A percentile compares a stretch with the other conserved stretches of the same genome.
These are phyloP conservation scores for Heliconius sara DNA, from an alignment of 2,888 invertebrate genomes.

Conservation along the genomic window DNA sequence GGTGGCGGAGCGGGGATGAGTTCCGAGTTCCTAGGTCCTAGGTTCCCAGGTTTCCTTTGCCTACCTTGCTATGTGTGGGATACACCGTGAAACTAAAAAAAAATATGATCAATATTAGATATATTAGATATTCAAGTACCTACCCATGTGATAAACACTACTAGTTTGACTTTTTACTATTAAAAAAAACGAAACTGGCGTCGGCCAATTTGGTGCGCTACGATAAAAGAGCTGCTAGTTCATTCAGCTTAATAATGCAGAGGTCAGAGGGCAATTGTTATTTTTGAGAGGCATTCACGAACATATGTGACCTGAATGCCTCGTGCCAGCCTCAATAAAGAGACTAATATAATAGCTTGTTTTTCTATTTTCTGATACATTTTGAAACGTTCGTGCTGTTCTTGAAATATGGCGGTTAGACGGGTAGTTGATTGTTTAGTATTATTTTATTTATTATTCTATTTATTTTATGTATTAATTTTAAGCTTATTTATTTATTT, in stretches of 20 bases:
- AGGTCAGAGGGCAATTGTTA: constrained; percentile 29
- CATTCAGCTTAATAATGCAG: constrained; percentile 27
- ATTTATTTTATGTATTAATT: no score
- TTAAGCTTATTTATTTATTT: no score
- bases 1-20: no score
- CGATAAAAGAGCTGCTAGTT: constrained; percentile 16
- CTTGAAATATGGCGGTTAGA: background rate
- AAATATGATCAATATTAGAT: no score
- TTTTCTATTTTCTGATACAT: constrained; percentile 17
- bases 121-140: background rate
- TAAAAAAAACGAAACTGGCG: constrained; percentile 3
- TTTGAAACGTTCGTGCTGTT: background rate
- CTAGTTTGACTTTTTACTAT: constrained; percentile 2
- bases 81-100: no score
- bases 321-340: constrained; percentile 11
- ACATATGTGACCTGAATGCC: constrained; percentile 24
- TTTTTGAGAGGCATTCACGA: constrained; percentile 24
- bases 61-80: no score
- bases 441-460: background rate
- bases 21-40: no score
- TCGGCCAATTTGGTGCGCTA: constrained; percentile 14
- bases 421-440: no score
- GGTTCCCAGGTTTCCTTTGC: no score
- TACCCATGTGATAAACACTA: background rate
- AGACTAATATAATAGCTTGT: constrained; percentile 13